Evolutionary conservation across 1,140 invertebrate genomes (phyloP).

Genomic region (Zophobas morio): DNA sequence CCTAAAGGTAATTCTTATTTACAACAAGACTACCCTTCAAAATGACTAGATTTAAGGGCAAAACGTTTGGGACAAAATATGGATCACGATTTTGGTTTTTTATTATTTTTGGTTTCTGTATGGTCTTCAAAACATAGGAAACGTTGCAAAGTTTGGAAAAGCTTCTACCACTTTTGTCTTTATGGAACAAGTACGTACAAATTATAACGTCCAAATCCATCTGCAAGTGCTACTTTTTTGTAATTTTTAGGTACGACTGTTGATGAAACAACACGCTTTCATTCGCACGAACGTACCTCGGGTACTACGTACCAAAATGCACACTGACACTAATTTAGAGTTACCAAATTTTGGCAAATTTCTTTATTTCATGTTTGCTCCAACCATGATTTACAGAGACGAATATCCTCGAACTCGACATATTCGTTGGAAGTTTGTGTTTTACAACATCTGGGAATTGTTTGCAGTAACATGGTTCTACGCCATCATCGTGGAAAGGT

Average conservation of each 20-base stretch:
- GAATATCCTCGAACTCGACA: slow-evolving; percentile 80
- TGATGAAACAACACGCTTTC: slow-evolving; percentile 91
- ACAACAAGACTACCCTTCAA: slow-evolving; percentile 23
- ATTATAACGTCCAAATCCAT: too few species aligned
- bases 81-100: slow-evolving; percentile 67
- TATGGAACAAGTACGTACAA: slow-evolving; percentile 55
- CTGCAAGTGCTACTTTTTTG: not conserved
- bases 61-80: slow-evolving; percentile 67
- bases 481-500: slow-evolving; percentile 84
- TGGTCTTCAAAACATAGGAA: slow-evolving; percentile 67
- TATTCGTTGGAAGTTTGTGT: slow-evolving; percentile 83
- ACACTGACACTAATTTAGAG: slow-evolving; percentile 63
- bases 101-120: slow-evolving; percentile 63
- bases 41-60: slow-evolving; percentile 37
- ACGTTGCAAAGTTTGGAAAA: slow-evolving; percentile 67
- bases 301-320: slow-evolving; percentile 67
- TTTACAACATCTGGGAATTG: slow-evolving; percentile 81
- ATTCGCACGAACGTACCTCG: slow-evolving; percentile 78
- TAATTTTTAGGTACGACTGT: slow-evolving; percentile 76
- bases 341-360: slow-evolving; percentile 83
- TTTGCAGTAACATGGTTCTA: slow-evolving; percentile 83
- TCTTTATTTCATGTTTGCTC: slow-evolving; percentile 90
- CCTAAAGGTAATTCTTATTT: slow-evolving; percentile 65
- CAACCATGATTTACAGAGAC: slow-evolving; percentile 90
- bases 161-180: slow-evolving; percentile 66